phyloP scores from a whole-genome alignment of 2,113 vertebrate genomes.

The Elaphurus davidianus region DNA sequence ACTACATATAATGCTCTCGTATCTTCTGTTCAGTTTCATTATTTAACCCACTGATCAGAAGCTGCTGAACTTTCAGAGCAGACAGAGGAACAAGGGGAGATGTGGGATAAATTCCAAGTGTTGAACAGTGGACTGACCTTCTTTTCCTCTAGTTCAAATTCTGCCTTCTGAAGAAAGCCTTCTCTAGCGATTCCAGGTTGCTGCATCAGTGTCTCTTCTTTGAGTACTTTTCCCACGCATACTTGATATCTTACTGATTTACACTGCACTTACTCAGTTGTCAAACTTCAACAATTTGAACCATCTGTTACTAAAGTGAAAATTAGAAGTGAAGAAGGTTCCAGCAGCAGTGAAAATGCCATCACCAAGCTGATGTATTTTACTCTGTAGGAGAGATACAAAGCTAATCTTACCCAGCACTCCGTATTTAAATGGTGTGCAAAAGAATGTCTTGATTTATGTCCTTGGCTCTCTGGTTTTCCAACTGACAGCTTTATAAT shows the following conservation, averaged over 20 bases:
- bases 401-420: not conserved
- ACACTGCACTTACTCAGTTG: not conserved
- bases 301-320: not conserved
- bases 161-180: not conserved
- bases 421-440: not conserved
- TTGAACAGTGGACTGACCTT: not conserved
- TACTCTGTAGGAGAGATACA: not conserved
- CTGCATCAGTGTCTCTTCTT: not conserved
- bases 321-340: not conserved
- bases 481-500: not conserved
- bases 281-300: not conserved
- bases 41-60: not conserved
- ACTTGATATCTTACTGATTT: not conserved
- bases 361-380: not conserved
- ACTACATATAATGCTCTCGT: not conserved
- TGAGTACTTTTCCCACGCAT: not conserved
- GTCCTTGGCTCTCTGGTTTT: not conserved
- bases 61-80: not conserved
- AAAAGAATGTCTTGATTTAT: not conserved
- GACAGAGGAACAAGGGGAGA: not conserved
- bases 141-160: not conserved
- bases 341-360: not conserved
- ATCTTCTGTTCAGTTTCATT: not conserved
- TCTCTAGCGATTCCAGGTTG: not conserved
- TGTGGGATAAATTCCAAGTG: not conserved